Evolutionary conservation across 1,140 invertebrate species (phyloP).

Genomic region (Drosophila repleta): DNA sequence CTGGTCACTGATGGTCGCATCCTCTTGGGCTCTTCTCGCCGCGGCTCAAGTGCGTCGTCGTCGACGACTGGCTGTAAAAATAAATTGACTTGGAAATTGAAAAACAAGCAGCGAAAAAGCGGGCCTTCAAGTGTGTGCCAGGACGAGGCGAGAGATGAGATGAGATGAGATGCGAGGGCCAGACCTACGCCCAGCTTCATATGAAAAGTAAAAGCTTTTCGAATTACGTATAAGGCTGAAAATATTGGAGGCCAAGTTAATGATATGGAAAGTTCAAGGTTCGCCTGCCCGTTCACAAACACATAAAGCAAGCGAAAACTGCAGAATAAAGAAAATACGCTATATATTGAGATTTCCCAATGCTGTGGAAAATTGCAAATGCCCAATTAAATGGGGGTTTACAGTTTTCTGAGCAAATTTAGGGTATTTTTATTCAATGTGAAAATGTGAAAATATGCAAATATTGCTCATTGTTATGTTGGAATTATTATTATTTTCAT

Average conservation of each 20-base stretch:
- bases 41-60: conserved; percentile 50
- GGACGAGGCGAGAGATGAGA: conserved; percentile 11
- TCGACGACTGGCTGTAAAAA: conserved; percentile 70
- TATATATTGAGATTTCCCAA: not conserved
- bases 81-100: conserved; percentile 82
- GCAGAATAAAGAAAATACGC: not conserved
- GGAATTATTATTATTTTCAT: no score
- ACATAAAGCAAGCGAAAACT: not conserved
- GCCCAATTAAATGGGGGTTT: not conserved
- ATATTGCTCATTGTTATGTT: no score
- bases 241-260: conserved; percentile 41
- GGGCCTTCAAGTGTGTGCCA: conserved; percentile 39
- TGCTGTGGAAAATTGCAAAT: conserved; percentile 9
- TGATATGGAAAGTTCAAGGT: conserved; percentile 49
- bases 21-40: conserved; percentile 41
- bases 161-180: not conserved
- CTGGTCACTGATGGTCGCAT: conserved; percentile 55
- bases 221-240: conserved; percentile 40
- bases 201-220: conserved; percentile 46
- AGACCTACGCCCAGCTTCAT: conserved; percentile 11
- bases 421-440: no score
- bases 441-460: no score
- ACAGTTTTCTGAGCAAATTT: not conserved
- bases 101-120: conserved; percentile 51
- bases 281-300: not conserved